Conservation (phyloP, 1,140 invertebrate species). For the Telenomus remus region DNA sequence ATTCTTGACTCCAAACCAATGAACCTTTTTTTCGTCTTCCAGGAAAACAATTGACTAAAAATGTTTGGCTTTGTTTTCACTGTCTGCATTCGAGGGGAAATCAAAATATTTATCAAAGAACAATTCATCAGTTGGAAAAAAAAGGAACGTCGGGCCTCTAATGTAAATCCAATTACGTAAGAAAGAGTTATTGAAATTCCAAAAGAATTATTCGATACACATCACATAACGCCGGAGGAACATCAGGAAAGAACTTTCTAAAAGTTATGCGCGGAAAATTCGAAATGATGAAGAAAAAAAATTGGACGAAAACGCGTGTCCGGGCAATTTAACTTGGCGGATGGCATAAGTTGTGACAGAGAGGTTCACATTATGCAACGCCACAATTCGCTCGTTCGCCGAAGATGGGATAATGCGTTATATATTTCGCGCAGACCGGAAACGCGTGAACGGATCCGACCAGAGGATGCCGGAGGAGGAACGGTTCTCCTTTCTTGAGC, state of each 20-base stretch:
- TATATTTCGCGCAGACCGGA: constrained; percentile 45
- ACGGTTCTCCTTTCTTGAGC: constrained; percentile 70
- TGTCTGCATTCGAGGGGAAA: too few relatives aligned
- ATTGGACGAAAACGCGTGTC: background rate
- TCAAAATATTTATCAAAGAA: too few relatives aligned
- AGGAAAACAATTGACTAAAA: too few relatives aligned
- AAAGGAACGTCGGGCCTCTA: background rate
- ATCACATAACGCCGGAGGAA: constrained; percentile 11
- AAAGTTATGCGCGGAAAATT: constrained; percentile 28
- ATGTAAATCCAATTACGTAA: constrained; percentile 21
- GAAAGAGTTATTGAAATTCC: constrained; percentile 26
- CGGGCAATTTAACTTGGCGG: too few relatives aligned
- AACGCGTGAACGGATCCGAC: constrained; percentile 39
- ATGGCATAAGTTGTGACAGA: too few relatives aligned
- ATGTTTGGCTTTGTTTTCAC: too few relatives aligned
- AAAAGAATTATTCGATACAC: constrained; percentile 6
- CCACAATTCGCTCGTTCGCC: constrained; percentile 4
- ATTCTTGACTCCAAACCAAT: background rate
- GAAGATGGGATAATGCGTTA: constrained; percentile 7
- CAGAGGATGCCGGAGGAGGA: constrained; percentile 47
- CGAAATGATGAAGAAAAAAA: constrained; percentile 2
- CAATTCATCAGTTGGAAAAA: too few relatives aligned
- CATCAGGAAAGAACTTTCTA: constrained; percentile 24
- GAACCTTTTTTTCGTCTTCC: background rate
- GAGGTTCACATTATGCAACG: constrained; percentile 12